phyloP scores from a whole-genome alignment of 30 jellyfish, hydroid and myxozoan species.

The Sanderia malayensis region DNA sequence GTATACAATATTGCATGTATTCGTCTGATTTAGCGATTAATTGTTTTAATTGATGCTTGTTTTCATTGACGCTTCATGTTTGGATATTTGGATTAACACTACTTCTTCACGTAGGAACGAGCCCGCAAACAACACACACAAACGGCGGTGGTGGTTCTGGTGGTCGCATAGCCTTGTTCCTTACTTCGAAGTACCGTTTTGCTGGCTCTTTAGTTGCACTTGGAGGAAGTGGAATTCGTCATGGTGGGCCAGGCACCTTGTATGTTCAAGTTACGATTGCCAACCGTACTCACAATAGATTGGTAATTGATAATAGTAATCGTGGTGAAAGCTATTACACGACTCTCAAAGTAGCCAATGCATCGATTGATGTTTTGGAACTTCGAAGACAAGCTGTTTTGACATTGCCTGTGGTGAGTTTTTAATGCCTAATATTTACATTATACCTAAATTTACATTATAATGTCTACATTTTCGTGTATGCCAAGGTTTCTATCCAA shows the following conservation, averaged over 20 bases:
- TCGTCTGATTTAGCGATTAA: no score
- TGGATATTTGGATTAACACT: not conserved
- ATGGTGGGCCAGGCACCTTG: slow-evolving; percentile 66
- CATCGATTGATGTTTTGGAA: slow-evolving; percentile 49
- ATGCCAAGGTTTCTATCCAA: no score
- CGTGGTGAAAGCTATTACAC: slow-evolving; percentile 46
- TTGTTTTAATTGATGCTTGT: no score
- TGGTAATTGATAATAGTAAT: slow-evolving; percentile 45
- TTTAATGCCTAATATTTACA: no score
- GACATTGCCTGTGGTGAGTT: slow-evolving; percentile 45
- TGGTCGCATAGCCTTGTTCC: slow-evolving; percentile 40
- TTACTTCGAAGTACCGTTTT: slow-evolving; percentile 28
- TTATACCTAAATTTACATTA: no score
- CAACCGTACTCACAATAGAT: slow-evolving; percentile 16
- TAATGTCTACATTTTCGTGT: no score
- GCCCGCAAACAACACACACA: not conserved
- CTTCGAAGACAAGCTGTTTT: slow-evolving; percentile 30
- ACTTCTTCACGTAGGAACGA: slow-evolving; percentile 6
- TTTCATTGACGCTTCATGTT: no score
- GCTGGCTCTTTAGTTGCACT: slow-evolving; percentile 28
- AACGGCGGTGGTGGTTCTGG: slow-evolving; percentile 71
- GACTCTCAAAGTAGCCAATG: slow-evolving; percentile 23
- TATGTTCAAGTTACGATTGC: slow-evolving; percentile 24
- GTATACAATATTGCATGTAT: no score
- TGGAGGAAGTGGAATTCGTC: slow-evolving; percentile 56